Evolutionary conservation across 2,888 invertebrate species (phyloP).

Genomic region (Polymixis lichenea): DNA sequence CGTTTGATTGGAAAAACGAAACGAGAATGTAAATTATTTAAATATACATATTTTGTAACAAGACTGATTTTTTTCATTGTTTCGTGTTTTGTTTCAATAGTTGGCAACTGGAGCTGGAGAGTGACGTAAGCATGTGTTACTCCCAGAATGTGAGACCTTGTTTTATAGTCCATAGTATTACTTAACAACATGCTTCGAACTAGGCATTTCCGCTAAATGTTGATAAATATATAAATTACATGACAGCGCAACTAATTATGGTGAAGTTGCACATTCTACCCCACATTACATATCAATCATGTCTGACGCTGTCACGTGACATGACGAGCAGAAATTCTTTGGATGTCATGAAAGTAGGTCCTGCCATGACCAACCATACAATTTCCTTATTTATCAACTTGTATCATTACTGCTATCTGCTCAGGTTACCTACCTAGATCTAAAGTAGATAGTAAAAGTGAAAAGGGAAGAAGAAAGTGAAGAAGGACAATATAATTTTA

Average conservation of each 20-base stretch:
- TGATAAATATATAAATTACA: background rate
- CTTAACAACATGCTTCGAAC: background rate
- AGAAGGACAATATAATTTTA: too few relatives aligned
- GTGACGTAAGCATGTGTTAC: too few relatives aligned
- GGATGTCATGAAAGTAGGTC: constrained; percentile 32
- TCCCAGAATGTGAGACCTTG: too few relatives aligned
- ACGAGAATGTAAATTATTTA: too few relatives aligned
- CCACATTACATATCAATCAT: constrained; percentile 59
- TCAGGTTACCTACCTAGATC: background rate
- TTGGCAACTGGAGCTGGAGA: too few relatives aligned
- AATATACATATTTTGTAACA: too few relatives aligned
- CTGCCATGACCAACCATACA: constrained; percentile 7
- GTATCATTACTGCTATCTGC: background rate
- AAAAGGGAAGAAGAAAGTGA: background rate
- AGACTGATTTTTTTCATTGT: too few relatives aligned
- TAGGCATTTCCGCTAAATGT: background rate
- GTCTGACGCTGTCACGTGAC: constrained; percentile 33
- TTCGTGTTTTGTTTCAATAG: too few relatives aligned
- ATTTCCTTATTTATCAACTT: background rate
- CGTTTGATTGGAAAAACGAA: too few relatives aligned
- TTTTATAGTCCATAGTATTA: background rate
- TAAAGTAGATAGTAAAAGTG: background rate
- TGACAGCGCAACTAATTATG: constrained; percentile 44
- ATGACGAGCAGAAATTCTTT: constrained; percentile 46
- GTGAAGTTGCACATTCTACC: constrained; percentile 61